Evolutionary conservation across 2,888 invertebrate genomes (phyloP).

Genomic region (Athalia circularis): DNA sequence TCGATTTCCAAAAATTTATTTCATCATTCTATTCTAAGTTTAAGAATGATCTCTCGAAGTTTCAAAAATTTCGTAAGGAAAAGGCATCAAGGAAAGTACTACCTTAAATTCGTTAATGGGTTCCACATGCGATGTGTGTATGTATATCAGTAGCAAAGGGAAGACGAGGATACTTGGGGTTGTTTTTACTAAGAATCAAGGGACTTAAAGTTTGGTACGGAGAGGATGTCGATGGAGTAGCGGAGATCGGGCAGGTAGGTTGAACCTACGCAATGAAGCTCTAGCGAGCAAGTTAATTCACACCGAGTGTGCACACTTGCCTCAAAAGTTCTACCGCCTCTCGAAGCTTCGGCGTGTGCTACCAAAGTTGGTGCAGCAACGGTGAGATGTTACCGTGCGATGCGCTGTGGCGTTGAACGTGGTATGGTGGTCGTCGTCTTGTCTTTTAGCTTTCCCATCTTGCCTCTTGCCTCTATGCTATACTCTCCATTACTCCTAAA

Average conservation of each 20-base stretch:
- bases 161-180: neutral
- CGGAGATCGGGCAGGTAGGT: conserved; percentile 28
- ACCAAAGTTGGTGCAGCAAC: conserved; percentile 27
- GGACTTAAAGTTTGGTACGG: neutral
- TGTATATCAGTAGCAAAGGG: too few species aligned
- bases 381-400: conserved; percentile 33
- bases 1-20: too few species aligned
- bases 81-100: too few species aligned
- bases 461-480: conserved; percentile 9
- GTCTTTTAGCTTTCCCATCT: conserved; percentile 10
- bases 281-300: conserved; percentile 66
- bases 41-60: too few species aligned
- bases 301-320: conserved; percentile 65
- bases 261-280: conserved; percentile 63
- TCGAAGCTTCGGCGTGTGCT: conserved; percentile 13
- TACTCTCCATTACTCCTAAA: conserved; percentile 26
- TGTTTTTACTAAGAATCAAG: neutral
- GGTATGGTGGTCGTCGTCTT: conserved; percentile 7
- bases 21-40: too few species aligned
- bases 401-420: neutral
- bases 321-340: conserved; percentile 36
- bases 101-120: too few species aligned
- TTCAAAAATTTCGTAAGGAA: too few species aligned
- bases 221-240: neutral
- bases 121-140: too few species aligned